Evolutionary conservation across 2,113 vertebrate genomes (phyloP).

Genomic region (Chauna torquata): DNA sequence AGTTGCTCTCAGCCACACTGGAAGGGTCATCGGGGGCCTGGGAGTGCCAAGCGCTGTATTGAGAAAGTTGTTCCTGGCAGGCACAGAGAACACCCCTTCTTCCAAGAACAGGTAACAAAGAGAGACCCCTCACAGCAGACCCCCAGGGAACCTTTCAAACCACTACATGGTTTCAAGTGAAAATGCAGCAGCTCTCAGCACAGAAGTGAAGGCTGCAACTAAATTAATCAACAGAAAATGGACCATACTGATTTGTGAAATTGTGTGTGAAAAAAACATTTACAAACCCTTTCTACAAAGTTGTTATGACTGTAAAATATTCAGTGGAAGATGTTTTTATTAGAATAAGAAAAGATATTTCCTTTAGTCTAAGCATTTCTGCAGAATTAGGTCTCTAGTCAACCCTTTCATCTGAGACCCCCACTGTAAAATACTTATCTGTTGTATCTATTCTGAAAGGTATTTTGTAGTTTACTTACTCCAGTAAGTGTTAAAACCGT

Average conservation of each 20-base stretch:
- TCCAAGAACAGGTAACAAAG: conserved; percentile 56
- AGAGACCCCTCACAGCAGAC: neutral
- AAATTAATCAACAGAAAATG: neutral
- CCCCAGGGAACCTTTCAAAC: conserved; percentile 10
- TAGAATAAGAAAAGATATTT: neutral
- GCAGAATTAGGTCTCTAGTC: neutral
- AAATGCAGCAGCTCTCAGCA: neutral
- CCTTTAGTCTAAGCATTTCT: neutral
- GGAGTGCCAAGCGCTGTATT: conserved; percentile 16
- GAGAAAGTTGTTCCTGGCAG: conserved; percentile 43
- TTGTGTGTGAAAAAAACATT: neutral
- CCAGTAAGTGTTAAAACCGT: rapidly evolving
- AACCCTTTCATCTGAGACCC: neutral
- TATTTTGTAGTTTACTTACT: neutral
- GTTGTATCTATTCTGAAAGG: neutral
- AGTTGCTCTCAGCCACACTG: conserved; percentile 1
- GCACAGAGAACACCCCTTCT: conserved; percentile 11
- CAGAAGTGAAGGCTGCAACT: neutral
- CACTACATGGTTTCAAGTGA: neutral
- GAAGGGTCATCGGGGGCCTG: conserved; percentile 29
- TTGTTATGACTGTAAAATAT: neutral
- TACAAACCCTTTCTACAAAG: neutral
- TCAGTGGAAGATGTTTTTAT: neutral
- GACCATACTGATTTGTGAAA: neutral
- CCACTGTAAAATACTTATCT: neutral